Base-by-base conservation (phyloP, 2,113 vertebrate genomes). In the Oreotragus oreotragus region DNA sequence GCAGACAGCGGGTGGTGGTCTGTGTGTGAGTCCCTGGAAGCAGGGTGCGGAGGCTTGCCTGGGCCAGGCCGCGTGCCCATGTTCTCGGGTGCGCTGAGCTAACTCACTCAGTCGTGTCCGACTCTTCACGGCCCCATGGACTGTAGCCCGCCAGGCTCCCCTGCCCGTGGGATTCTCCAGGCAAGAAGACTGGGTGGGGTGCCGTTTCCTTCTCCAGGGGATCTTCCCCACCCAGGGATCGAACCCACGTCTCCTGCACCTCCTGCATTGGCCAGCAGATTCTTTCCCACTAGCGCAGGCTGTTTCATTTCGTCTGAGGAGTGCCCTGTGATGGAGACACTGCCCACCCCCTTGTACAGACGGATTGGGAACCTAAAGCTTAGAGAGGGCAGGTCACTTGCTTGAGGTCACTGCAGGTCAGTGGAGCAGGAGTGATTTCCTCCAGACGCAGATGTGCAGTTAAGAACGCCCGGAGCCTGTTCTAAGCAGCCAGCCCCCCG, bases 271-370 rank as follows among this genome's bases (percentile, higher is more conserved):
- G 36, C 6, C 27, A 39, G 23, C 11, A 25, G 66, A 39, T 39
- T 39, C 36, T 27, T 43, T 43, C 6, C 36, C 21, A 1, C 36
- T 1, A 27, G 23, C 1, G 0, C 0, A 33, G 12, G 14, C 6
- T 30, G 3, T 23, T 45, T 87, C 13, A 3, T 13, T 45, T n/a
- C 10, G 9, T n/a, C 39, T 58, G 28, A 53, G 49, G 43, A 57
- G 27, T 76, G 14, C 45, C 16, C 19, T 7, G 0, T 23, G n/a
- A 73, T 28, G 53, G 33, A 9, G 25, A 14, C 21, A 8, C 47
- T 77, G 77, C 23, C 30, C 57, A 81, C n/a, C 30, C 5, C 13
- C 70, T 81, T 45, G 17, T 21, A n/a, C 57, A 80, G 28, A 47
- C 4, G 21, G 58, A 23, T 7, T 14, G 49, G 49, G 39, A 47